Conservation (phyloP, 2,113 vertebrate species). For the Rhizomys pruinosus region DNA sequence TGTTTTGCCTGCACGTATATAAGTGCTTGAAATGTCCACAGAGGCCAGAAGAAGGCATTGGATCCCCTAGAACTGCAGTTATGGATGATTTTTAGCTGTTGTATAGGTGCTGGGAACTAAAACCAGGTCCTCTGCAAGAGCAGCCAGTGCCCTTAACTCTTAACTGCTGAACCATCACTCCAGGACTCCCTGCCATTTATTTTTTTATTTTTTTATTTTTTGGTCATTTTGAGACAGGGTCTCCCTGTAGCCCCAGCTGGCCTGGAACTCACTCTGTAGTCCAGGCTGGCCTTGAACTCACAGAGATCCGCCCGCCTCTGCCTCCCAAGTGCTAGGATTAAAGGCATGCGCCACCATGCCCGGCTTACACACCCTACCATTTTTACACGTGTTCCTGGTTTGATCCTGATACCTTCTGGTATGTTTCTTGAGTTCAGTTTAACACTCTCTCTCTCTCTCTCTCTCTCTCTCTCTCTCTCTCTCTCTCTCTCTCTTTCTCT, state of each 20-base stretch:
- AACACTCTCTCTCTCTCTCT: background rate
- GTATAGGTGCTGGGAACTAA: background rate
- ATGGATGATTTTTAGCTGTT: background rate
- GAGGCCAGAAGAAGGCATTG: background rate
- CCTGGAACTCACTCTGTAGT: no score
- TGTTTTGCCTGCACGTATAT: background rate
- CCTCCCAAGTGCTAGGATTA: no score
- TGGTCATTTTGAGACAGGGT: no score
- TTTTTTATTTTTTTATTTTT: no score
- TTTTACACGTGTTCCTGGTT: background rate
- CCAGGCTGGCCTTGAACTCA: no score
- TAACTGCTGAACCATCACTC: background rate
- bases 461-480: background rate
- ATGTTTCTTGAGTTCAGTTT: constrained; percentile 34
- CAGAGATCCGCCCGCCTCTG: no score
- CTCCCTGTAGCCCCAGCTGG: no score
- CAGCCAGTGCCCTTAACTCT: background rate
- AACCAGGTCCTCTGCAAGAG: background rate
- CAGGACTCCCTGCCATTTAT: no score
- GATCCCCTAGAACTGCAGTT: background rate
- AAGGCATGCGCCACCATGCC: no score
- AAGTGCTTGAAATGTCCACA: background rate
- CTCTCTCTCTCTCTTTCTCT: background rate
- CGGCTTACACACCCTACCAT: no score
- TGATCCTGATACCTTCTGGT: background rate